These are phyloP conservation scores for Upupa epops DNA, from an alignment of 2,113 vertebrate species.

Conservation along the genomic window DNA sequence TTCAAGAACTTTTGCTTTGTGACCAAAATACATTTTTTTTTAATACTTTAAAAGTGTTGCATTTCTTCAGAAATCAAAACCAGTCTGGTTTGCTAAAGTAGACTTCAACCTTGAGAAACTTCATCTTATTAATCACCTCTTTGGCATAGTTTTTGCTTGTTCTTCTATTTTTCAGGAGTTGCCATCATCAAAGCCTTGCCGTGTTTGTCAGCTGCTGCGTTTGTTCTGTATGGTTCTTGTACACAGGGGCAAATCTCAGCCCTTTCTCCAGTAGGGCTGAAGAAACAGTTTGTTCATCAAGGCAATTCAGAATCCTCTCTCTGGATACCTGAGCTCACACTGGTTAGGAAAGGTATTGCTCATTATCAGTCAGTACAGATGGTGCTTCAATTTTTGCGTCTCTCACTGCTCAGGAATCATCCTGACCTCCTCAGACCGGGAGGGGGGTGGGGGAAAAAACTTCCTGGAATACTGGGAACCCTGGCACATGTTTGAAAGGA, in stretches of 20 bases:
- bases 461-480: not conserved
- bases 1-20: not conserved
- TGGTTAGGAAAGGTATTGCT: not conserved
- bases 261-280: not conserved
- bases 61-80: not conserved
- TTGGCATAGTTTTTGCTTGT: not conserved
- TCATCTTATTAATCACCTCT: not conserved
- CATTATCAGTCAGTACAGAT: not conserved
- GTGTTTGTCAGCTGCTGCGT: not conserved
- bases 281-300: not conserved
- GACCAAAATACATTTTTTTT: not conserved
- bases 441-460: not conserved
- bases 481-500: not conserved
- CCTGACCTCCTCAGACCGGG: not conserved
- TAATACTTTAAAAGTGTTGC: not conserved
- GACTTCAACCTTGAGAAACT: not conserved
- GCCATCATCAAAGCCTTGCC: not conserved
- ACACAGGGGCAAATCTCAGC: not conserved
- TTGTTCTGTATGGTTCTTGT: not conserved
- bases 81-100: not conserved
- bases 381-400: not conserved
- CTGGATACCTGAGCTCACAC: not conserved
- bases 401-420: not conserved
- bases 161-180: not conserved
- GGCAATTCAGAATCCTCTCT: not conserved